Conservation (phyloP, 2,888 invertebrate species). For the Pammene aurita region DNA sequence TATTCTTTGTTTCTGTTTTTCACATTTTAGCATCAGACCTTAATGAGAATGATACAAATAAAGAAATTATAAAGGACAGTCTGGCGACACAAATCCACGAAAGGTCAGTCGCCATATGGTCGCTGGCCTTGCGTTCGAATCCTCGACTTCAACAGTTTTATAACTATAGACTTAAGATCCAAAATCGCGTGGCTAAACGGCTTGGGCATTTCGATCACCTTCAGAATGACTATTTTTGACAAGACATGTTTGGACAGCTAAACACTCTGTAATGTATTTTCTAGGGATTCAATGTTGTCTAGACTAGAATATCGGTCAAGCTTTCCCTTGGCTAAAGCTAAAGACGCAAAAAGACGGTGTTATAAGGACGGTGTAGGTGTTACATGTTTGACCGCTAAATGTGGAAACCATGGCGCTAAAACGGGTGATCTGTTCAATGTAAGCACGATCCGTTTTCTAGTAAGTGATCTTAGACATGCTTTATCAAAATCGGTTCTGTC, state of each 20-base stretch:
- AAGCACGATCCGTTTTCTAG: too few relatives aligned
- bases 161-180: neutral
- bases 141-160: constrained; percentile 1
- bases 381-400: too few relatives aligned
- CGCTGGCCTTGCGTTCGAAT: constrained; percentile 30
- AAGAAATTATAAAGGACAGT: constrained; percentile 20
- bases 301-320: too few relatives aligned
- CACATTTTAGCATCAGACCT: neutral
- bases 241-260: constrained; percentile 14
- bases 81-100: constrained; percentile 20
- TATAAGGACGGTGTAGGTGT: too few relatives aligned
- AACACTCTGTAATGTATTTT: neutral
- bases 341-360: too few relatives aligned
- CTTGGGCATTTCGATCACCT: constrained; percentile 22
- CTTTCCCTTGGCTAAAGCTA: too few relatives aligned
- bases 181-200: constrained; percentile 1
- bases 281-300: neutral
- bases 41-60: constrained; percentile 16
- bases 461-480: too few relatives aligned
- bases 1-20: too few relatives aligned
- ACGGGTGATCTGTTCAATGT: too few relatives aligned
- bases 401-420: too few relatives aligned
- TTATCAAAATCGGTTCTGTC: too few relatives aligned
- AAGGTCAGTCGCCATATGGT: constrained; percentile 42
- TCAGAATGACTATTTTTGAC: constrained; percentile 12